Conservation (phyloP, 2,113 vertebrate genomes). For the Caranx ignobilis region DNA sequence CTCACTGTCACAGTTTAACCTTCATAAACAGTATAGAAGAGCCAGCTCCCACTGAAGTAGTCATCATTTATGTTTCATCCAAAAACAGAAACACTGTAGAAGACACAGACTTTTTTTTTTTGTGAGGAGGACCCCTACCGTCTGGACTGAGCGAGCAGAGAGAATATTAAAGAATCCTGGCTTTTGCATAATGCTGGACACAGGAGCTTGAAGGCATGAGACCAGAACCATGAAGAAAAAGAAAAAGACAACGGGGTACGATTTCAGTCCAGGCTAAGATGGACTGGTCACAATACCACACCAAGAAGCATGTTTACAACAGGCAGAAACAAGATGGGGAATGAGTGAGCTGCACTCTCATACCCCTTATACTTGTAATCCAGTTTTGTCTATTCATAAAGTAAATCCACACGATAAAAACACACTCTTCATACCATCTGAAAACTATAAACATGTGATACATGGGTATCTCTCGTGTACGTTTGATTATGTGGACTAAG, state of each 20-base stretch:
- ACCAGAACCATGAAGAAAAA: slow-evolving; percentile 3
- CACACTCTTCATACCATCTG: no score
- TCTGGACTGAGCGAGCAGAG: slow-evolving; percentile 3
- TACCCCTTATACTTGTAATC: no score
- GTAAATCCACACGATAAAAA: no score
- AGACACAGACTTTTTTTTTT: not conserved
- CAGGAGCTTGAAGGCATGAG: slow-evolving; percentile 23
- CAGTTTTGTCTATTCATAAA: no score
- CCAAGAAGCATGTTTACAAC: not conserved
- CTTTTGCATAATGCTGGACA: slow-evolving; percentile 40
- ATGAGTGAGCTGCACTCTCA: no score
- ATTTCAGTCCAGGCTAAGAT: slow-evolving; percentile 15
- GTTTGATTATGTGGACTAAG: no score
- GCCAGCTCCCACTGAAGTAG: slow-evolving; percentile 1
- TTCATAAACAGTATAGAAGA: not conserved
- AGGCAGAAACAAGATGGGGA: no score
- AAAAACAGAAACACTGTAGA: slow-evolving; percentile 16
- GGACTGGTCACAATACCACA: not conserved
- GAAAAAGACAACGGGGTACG: slow-evolving; percentile 14
- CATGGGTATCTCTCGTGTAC: no score
- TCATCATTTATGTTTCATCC: slow-evolving; percentile 11
- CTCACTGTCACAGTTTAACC: slow-evolving; percentile 13
- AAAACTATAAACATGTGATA: no score
- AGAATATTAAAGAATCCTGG: slow-evolving; percentile 49
- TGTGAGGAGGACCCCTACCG: not conserved